Conservation (phyloP, 2,797 vertebrate species). For the Carcharodon carcharias region DNA sequence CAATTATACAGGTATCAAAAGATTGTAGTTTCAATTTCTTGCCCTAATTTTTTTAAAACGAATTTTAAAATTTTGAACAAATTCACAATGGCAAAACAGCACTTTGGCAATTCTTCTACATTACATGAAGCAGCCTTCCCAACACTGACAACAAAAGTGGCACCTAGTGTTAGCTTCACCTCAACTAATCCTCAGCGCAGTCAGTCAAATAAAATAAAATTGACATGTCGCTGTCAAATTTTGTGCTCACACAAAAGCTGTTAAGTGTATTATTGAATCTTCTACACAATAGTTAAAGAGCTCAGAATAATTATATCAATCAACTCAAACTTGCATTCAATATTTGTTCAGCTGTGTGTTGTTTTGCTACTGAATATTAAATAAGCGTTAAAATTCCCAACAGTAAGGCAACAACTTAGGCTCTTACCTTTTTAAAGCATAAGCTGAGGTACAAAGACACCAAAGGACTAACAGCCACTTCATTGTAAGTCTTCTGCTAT, state of each 20-base stretch:
- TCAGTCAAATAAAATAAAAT: not conserved
- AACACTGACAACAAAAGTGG: not conserved
- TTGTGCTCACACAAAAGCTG: not conserved
- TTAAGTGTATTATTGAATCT: not conserved
- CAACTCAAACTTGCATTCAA: not conserved
- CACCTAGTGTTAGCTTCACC: not conserved
- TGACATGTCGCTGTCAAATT: not conserved
- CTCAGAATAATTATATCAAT: not conserved
- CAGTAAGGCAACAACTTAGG: not conserved
- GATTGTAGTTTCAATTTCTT: not conserved
- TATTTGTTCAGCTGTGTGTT: not conserved
- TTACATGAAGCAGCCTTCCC: not conserved
- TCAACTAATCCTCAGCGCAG: not conserved
- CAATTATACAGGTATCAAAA: not conserved
- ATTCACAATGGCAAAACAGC: not conserved
- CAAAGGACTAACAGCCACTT: conserved; percentile 2
- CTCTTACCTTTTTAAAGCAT: not conserved
- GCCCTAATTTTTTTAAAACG: not conserved
- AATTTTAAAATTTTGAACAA: not conserved
- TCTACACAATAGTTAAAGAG: not conserved
- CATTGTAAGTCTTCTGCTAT: not conserved
- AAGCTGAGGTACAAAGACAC: not conserved
- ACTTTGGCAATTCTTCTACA: not conserved
- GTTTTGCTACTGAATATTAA: not conserved
- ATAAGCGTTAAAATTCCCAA: too few species aligned